Percentiles rank a stretch among this genome's conserved stretches.
phyloP scores from a whole-genome alignment of 2,797 vertebrate genomes.

The Halcyon chelicuti region DNA sequence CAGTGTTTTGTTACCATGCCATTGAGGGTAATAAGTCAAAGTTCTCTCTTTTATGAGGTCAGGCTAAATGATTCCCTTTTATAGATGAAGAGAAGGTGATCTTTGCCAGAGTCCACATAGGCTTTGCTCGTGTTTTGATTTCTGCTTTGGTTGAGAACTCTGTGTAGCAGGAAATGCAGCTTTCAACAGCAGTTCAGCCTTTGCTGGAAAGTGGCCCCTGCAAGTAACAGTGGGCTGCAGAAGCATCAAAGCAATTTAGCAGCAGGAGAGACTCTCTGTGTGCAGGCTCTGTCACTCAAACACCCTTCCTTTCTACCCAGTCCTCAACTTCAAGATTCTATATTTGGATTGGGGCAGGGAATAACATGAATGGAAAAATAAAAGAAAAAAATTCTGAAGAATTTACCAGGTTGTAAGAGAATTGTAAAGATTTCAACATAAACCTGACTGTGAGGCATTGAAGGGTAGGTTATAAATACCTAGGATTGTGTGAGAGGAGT shows the following conservation, averaged over 20 bases:
- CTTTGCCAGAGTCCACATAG: conserved; percentile 32
- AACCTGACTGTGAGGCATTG: background rate
- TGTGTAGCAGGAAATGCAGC: conserved; percentile 13
- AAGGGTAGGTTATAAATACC: background rate
- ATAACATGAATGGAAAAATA: background rate
- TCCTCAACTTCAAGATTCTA: background rate
- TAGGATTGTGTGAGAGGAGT: background rate
- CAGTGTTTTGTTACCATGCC: conserved; percentile 31
- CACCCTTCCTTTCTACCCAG: background rate
- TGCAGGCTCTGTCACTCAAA: background rate
- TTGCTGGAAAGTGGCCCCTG: background rate
- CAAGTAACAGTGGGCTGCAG: background rate
- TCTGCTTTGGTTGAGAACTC: background rate
- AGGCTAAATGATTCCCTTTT: conserved; percentile 48
- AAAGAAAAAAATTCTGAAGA: background rate
- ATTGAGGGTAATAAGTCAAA: conserved; percentile 49
- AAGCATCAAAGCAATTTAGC: background rate
- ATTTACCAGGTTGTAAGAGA: background rate
- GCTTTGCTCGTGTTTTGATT: conserved; percentile 35
- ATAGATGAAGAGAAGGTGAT: conserved; percentile 29
- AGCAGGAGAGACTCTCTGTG: background rate
- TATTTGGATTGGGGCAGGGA: background rate
- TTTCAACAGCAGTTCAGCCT: background rate
- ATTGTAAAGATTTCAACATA: background rate
- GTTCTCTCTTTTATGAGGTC: conserved; percentile 62